These are phyloP conservation scores for Platichthys flesus DNA, from an alignment of 2,113 vertebrate genomes.

Conservation along the genomic window DNA sequence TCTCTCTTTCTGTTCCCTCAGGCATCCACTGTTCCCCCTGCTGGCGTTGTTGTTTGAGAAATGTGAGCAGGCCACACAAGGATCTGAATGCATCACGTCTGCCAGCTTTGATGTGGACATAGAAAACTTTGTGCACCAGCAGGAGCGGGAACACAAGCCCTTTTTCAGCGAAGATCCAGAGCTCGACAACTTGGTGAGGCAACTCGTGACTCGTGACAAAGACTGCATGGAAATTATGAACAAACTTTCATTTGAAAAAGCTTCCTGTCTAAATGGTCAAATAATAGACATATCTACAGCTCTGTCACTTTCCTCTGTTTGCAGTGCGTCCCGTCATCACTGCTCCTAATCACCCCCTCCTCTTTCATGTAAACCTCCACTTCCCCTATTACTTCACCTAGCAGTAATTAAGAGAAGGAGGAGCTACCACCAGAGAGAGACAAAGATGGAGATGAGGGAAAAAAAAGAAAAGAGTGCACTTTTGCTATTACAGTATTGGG, in stretches of 20 bases:
- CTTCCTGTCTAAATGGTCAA: too few relatives aligned
- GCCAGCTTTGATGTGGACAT: constrained; percentile 99
- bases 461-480: constrained; percentile 81
- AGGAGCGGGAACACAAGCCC: constrained; percentile 97
- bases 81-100: constrained; percentile 98
- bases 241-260: too few relatives aligned
- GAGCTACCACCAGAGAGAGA: constrained; percentile 30
- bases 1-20: constrained; percentile 63
- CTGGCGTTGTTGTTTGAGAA: constrained; percentile 97
- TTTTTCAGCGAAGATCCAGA: constrained; percentile 99
- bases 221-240: background rate
- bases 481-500: constrained; percentile 91
- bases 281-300: too few relatives aligned
- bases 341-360: constrained; percentile 38
- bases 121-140: constrained; percentile 98
- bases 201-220: background rate
- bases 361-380: constrained; percentile 43
- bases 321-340: constrained; percentile 13
- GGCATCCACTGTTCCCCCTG: constrained; percentile 96
- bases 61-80: constrained; percentile 98
- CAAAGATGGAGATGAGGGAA: background rate
- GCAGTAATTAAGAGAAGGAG: constrained; percentile 85
- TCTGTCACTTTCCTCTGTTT: too few relatives aligned
- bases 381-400: constrained; percentile 57
- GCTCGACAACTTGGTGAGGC: constrained; percentile 94